Evolutionary conservation across 2,888 invertebrate species (phyloP).

Genomic region (Netelia melanura): DNA sequence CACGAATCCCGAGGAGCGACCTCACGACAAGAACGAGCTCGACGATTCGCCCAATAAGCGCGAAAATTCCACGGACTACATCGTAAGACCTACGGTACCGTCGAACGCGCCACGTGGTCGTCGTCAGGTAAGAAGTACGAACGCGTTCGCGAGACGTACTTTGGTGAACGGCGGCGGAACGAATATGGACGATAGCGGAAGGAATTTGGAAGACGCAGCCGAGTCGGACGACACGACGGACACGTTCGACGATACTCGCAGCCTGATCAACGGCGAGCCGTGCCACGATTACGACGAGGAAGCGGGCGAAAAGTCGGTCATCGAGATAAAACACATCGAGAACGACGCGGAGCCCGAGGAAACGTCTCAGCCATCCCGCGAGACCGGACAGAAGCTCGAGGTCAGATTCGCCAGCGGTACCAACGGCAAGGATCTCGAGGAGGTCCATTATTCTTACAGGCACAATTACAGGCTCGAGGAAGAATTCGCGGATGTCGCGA

Average conservation of each 20-base stretch:
- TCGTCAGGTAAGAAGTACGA: neutral
- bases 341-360: slow-evolving; percentile 55
- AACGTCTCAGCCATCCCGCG: slow-evolving; percentile 44
- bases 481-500: slow-evolving; percentile 61
- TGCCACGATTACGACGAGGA: slow-evolving; percentile 69
- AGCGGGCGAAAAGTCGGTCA: slow-evolving; percentile 74
- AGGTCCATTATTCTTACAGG: slow-evolving; percentile 67
- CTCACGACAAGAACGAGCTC: slow-evolving; percentile 73
- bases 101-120: neutral
- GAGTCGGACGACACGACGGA: slow-evolving; percentile 73
- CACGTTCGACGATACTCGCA: slow-evolving; percentile 75
- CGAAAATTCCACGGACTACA: slow-evolving; percentile 67
- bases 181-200: slow-evolving; percentile 61
- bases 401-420: slow-evolving; percentile 75
- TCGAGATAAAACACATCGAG: slow-evolving; percentile 73
- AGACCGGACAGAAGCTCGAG: slow-evolving; percentile 71
- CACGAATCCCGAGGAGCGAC: slow-evolving; percentile 61
- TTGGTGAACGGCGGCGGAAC: slow-evolving; percentile 75
- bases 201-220: slow-evolving; percentile 60
- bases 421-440: slow-evolving; percentile 72
- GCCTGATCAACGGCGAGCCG: slow-evolving; percentile 74
- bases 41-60: slow-evolving; percentile 70
- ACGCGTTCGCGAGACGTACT: slow-evolving; percentile 69
- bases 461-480: slow-evolving; percentile 58
- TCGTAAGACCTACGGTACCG: slow-evolving; percentile 23